Base-by-base conservation (phyloP, 1,140 invertebrate genomes). In the Magallana angulata region DNA sequence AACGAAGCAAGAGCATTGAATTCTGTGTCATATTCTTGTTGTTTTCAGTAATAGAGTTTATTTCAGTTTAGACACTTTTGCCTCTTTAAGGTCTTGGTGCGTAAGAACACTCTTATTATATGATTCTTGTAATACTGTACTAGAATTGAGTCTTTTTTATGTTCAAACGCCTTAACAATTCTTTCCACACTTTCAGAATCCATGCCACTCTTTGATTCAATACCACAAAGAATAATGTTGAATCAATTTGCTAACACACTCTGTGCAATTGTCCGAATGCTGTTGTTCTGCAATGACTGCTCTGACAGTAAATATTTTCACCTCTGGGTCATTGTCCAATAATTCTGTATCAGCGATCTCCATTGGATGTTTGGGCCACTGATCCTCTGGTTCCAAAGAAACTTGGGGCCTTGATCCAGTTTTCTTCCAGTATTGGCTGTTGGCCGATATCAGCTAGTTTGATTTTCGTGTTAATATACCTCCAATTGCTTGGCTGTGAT, bases 401-500 rank as follows among this genome's bases (percentile, higher is more conserved):
- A 9, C 6, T 0, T 24, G 6, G 64, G n/a, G 6, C 64, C 18
- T 9, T 68, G n/a, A 68, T 68, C 64, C n/a, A 24, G n/a, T 7
- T n/a, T n/a, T n/a, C n/a, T n/a, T n/a, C n/a, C n/a, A n/a, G n/a
- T n/a, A n/a, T n/a, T n/a, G n/a, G n/a, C n/a, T n/a, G n/a, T n/a
- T n/a, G n/a, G n/a, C n/a, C n/a, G n/a, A n/a, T n/a, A n/a, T n/a
- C n/a, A n/a, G n/a, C n/a, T n/a, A n/a, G n/a, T n/a, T n/a, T n/a
- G n/a, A n/a, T 71, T 90, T 81, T 85, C 6, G 84, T 82, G 56
- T 56, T 58, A 3, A 91, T 81, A 57, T 89, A 88, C 7, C 57
- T 57, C 88, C 86, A 90, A 1, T 90, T 59, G 7, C 30, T 30
- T 9, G 81, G 16, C 16, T 82, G 48, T 57, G 88, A 84, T 7